Base-by-base conservation (phyloP, 2,888 invertebrate species). In the Eupithecia vulgata region DNA sequence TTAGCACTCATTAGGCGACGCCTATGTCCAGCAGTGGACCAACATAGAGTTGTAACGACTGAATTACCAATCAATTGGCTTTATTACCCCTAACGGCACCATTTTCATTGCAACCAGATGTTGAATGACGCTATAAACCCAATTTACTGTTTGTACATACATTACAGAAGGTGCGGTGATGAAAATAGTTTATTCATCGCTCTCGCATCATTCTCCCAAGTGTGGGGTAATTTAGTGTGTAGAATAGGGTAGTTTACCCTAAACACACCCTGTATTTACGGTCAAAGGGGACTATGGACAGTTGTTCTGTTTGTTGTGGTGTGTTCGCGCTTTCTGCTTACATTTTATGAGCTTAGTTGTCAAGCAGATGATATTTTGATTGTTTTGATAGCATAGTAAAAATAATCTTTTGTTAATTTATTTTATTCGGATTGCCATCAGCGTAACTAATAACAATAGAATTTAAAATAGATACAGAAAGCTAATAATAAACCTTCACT, bases 301-400 rank as follows among this genome's bases (percentile, higher is more conserved):
- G 86, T 87, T 90, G 91, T 87, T 87, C 85, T 52, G 73, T 74
- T 65, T 88, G 89, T 89, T 81, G 84, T 65, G 84, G 83, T 81
- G 82, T 87, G 87, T 86, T 81, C 83, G 76, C 84, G 81, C 79
- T 80, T 74, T 77, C 70, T 70, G 62, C 68, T 79, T 76, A 12
- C 13, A 13, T 57, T 57, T 57, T 77, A 77, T 79, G 75, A 40
- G 64, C 71, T 59, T 70, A 75, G 69, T 61, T 72, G 37, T 70
- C 40, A 66, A 69, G 42, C 48, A 72, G 68, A 71, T 67, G 59
- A 66, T 45, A 59, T 12, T 72, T 61, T 61, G 2, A 25, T 65
- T 68, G 62, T 69, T 10, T 25, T 57, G 12, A 25, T 57, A 25
- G 67, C 45, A 59, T 72, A n/a, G 52, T n/a, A n/a, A n/a, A n/a